Evolutionary conservation across 2,888 invertebrate species (phyloP).

Genomic region (Microctonus hyperodae): DNA sequence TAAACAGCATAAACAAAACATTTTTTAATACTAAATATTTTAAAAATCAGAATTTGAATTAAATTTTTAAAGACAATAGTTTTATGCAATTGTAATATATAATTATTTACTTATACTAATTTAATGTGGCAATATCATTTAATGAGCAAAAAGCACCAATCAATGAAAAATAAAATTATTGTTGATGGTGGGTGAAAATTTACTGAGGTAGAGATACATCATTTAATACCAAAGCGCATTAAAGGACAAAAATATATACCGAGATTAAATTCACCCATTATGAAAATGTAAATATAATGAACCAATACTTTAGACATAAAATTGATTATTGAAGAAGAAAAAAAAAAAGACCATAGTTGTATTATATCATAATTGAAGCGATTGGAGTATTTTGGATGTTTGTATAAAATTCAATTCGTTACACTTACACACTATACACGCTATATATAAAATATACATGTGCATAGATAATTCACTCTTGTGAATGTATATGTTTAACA

Average conservation of each 20-base stretch:
- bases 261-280: background rate
- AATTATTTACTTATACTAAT: too few relatives aligned
- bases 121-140: conserved; percentile 8
- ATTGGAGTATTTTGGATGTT: conserved; percentile 40
- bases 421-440: conserved; percentile 34
- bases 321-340: too few relatives aligned
- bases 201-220: conserved; percentile 2
- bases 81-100: too few relatives aligned
- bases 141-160: background rate
- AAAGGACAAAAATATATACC: conserved; percentile 9
- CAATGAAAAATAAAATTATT: too few relatives aligned
- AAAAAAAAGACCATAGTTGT: conserved; percentile 15
- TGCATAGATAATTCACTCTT: conserved; percentile 39
- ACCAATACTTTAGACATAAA: conserved; percentile 10
- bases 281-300: conserved; percentile 27
- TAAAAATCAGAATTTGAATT: too few relatives aligned
- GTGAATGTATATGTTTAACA: conserved; percentile 41
- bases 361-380: conserved; percentile 30
- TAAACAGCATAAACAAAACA: background rate
- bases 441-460: too few relatives aligned
- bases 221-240: conserved; percentile 31
- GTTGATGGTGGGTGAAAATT: conserved; percentile 15
- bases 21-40: too few relatives aligned
- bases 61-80: too few relatives aligned
- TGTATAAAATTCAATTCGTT: conserved; percentile 42